Percentiles rank a stretch among this genome's conserved stretches.
Evolutionary conservation across 2,113 vertebrate species (phyloP).

Genomic region (Empidonax traillii): DNA sequence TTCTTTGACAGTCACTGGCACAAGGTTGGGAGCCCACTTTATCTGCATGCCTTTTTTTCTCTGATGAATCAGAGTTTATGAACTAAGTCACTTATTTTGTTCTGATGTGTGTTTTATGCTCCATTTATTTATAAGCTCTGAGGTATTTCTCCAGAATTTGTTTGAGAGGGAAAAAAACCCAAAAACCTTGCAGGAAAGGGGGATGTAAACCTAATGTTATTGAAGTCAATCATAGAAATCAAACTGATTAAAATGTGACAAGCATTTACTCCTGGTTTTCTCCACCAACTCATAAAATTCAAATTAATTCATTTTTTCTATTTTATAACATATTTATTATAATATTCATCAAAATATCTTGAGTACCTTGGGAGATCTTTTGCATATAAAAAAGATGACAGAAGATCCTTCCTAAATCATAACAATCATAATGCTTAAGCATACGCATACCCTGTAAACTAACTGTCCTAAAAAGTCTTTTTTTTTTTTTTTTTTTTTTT

Average conservation of each 20-base stretch:
- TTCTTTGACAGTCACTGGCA: neutral
- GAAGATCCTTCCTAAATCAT: neutral
- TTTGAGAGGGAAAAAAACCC: neutral
- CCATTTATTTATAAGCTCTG: conserved; percentile 3
- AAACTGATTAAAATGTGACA: neutral
- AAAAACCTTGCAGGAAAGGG: neutral
- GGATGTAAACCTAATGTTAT: neutral
- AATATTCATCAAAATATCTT: neutral
- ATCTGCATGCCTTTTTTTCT: neutral
- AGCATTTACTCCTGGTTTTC: neutral
- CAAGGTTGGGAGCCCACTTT: neutral
- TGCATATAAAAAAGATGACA: neutral
- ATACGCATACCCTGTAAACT: neutral
- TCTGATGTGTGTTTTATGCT: neutral
- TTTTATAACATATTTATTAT: neutral
- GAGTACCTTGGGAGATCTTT: neutral
- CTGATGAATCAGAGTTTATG: neutral
- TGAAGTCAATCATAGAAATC: neutral
- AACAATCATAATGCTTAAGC: neutral
- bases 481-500: fast-evolving
- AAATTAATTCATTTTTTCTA: neutral
- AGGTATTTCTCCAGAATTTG: neutral
- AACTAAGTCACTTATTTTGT: neutral
- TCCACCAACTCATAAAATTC: neutral
- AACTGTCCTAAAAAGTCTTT: neutral